phyloP scores from a whole-genome alignment of 2,888 invertebrate genomes.

The Dolomedes plantarius region DNA sequence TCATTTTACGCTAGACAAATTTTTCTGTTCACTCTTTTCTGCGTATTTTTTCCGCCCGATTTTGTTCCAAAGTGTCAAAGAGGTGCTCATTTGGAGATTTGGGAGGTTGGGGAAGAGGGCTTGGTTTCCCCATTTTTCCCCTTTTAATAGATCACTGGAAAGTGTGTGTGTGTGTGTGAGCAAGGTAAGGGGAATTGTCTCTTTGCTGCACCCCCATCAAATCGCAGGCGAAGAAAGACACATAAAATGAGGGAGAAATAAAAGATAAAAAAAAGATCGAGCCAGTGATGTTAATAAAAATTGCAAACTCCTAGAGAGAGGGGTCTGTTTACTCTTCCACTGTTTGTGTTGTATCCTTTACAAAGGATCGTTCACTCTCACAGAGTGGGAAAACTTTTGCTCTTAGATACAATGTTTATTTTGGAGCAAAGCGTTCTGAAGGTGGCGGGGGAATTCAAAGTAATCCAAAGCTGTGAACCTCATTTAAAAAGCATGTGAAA shows the following conservation, averaged over 20 bases:
- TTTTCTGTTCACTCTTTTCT: constrained; percentile 11
- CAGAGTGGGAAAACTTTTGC: too few species aligned
- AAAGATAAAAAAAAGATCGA: neutral
- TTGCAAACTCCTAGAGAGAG: neutral
- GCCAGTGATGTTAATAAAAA: neutral
- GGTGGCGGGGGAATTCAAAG: too few species aligned
- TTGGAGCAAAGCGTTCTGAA: too few species aligned
- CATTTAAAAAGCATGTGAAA: too few species aligned
- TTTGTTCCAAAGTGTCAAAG: constrained; percentile 22
- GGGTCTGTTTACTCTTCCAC: constrained; percentile 46
- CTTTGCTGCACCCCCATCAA: constrained; percentile 29
- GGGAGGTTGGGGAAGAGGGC: neutral
- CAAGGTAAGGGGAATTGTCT: constrained; percentile 4
- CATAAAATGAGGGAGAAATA: constrained; percentile 8
- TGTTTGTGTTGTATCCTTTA: constrained; percentile 53
- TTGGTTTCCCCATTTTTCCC: constrained; percentile 33
- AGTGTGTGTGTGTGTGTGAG: constrained; percentile 18
- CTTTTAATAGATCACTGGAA: too few species aligned
- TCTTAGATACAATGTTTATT: too few species aligned
- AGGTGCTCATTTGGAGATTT: constrained; percentile 14
- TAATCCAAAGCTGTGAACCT: too few species aligned
- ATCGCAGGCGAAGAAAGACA: constrained; percentile 32
- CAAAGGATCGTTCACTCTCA: constrained; percentile 48
- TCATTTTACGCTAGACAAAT: neutral
- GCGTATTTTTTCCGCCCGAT: neutral